These are phyloP conservation scores for Tortricodes alternella DNA, from an alignment of 2,888 invertebrate species.

Conservation along the genomic window DNA sequence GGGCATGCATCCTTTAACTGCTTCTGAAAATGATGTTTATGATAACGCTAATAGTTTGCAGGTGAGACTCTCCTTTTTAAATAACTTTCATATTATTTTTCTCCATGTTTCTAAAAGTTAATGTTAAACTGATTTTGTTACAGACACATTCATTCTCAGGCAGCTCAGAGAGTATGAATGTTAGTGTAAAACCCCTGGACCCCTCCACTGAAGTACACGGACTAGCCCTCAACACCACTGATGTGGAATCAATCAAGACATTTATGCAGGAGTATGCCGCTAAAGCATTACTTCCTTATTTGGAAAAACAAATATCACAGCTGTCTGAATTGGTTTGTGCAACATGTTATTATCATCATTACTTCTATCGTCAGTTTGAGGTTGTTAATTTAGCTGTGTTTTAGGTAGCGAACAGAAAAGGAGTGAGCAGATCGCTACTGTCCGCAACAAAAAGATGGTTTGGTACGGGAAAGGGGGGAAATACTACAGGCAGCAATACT, in stretches of 20 bases:
- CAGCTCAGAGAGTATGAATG: conserved; percentile 84
- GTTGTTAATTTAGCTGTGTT: conserved; percentile 33
- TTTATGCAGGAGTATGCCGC: conserved; percentile 94
- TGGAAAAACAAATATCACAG: conserved; percentile 93
- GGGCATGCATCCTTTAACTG: conserved; percentile 88
- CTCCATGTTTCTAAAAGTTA: no score
- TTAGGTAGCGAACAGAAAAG: conserved; percentile 92
- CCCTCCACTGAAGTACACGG: conserved; percentile 85
- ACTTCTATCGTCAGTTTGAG: conserved; percentile 16
- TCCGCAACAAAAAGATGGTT: conserved; percentile 98
- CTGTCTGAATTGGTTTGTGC: conserved; percentile 87
- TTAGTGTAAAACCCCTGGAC: conserved; percentile 74
- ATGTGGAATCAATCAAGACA: conserved; percentile 92
- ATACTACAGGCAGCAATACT: conserved; percentile 87
- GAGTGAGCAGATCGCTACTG: conserved; percentile 95
- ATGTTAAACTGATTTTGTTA: conserved; percentile 32
- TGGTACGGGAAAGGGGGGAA: conserved; percentile 93
- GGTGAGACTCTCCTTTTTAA: conserved; percentile 49
- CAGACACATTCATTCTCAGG: conserved; percentile 78
- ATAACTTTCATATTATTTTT: not conserved
- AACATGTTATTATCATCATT: conserved; percentile 9
- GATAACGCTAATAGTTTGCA: conserved; percentile 81
- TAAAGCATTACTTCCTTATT: conserved; percentile 93
- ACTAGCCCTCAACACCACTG: conserved; percentile 88
- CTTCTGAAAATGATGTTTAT: conserved; percentile 83